Conservation (phyloP, 1,140 invertebrate genomes). For the Latrodectus geometricus region DNA sequence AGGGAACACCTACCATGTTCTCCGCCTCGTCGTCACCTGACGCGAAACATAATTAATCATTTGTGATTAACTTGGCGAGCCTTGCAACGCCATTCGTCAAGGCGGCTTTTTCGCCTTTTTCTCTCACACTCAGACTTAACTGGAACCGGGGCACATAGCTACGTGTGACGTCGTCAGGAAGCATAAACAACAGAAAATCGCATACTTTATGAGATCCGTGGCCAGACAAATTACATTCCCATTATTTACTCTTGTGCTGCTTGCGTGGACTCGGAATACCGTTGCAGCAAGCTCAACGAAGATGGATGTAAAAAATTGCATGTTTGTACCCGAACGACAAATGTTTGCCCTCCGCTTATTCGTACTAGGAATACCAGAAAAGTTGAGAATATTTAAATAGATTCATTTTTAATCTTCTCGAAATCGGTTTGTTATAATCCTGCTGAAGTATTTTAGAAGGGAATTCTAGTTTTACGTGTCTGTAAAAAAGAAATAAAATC, state of each 20-base stretch:
- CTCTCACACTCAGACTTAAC: slow-evolving; percentile 3
- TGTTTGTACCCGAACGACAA: too few species aligned
- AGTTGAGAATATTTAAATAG: too few species aligned
- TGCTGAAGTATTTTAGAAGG: too few species aligned
- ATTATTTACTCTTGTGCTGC: slow-evolving; percentile 19
- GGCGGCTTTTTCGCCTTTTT: slow-evolving; percentile 15
- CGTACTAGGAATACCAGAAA: too few species aligned
- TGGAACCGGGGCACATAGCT: not conserved
- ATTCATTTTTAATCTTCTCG: too few species aligned
- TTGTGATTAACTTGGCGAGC: slow-evolving; percentile 31
- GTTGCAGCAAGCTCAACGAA: too few species aligned
- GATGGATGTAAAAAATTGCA: too few species aligned
- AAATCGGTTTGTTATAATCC: too few species aligned
- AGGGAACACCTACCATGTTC: not conserved
- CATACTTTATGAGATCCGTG: slow-evolving; percentile 28
- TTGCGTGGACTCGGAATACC: too few species aligned
- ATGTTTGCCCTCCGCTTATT: too few species aligned
- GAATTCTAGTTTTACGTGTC: too few species aligned
- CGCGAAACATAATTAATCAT: slow-evolving; percentile 42
- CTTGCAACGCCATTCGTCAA: slow-evolving; percentile 24
- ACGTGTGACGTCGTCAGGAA: not conserved
- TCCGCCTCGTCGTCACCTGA: slow-evolving; percentile 29
- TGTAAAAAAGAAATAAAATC: too few species aligned
- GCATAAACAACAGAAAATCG: slow-evolving; percentile 11
- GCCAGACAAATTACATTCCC: slow-evolving; percentile 33